A percentile compares a stretch with the other conserved stretches of the same genome.
phyloP scores from a whole-genome alignment of 2,797 vertebrate species.

The Galaxias olidus region DNA sequence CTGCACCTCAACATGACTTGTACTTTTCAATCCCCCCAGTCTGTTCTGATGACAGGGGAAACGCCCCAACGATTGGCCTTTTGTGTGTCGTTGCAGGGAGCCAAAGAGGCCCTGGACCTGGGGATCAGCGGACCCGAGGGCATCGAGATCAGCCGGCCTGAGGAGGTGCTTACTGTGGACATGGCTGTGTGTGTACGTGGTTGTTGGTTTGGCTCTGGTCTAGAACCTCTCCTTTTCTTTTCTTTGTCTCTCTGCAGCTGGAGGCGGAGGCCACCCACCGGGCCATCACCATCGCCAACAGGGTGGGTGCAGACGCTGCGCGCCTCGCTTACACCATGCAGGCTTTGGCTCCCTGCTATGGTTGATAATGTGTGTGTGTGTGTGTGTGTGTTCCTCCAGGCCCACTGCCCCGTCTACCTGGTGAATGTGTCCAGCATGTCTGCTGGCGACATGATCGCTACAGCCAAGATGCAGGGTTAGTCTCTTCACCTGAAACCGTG shows the following conservation, averaged over 20 bases:
- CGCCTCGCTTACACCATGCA: too few species aligned
- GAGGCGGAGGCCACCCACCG: conserved; percentile 94
- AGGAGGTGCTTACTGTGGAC: conserved; percentile 75
- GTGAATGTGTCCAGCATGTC: conserved; percentile 95
- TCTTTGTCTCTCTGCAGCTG: conserved; percentile 74
- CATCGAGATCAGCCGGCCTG: conserved; percentile 95
- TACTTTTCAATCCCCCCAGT: too few species aligned
- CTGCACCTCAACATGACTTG: too few species aligned
- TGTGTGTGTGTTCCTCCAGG: conserved; percentile 66
- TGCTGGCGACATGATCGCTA: conserved; percentile 89
- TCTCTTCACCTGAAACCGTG: background rate
- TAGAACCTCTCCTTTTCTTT: background rate
- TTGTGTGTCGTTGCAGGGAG: conserved; percentile 75
- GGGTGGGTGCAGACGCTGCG: conserved; percentile 76
- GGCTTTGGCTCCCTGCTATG: too few species aligned
- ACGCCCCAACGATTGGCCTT: too few species aligned
- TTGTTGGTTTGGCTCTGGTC: too few species aligned
- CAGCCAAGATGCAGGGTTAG: conserved; percentile 96
- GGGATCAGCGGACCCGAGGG: conserved; percentile 96
- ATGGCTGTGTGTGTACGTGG: too few species aligned
- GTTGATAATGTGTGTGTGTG: too few species aligned
- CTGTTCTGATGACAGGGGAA: too few species aligned
- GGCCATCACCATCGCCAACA: conserved; percentile 92
- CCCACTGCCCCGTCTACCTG: conserved; percentile 92
- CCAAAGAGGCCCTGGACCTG: conserved; percentile 90